These are phyloP conservation scores for Phenacoccus solenopsis DNA, from an alignment of 1,140 invertebrate genomes.

Conservation along the genomic window DNA sequence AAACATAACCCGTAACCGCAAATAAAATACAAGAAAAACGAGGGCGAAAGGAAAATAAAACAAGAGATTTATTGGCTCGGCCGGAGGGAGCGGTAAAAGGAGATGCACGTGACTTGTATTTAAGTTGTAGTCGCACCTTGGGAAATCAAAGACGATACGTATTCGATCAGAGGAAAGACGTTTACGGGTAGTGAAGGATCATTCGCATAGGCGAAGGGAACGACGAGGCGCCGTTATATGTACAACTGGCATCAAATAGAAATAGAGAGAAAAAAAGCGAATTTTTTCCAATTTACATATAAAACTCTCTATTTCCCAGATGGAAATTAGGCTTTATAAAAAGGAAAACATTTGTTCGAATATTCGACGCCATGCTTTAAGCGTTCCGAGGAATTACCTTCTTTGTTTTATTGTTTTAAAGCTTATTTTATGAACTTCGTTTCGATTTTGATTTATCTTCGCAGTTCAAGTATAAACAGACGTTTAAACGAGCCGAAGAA, in stretches of 20 bases:
- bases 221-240: neutral
- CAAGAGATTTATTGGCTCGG: neutral
- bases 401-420: neutral
- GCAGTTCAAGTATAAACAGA: neutral
- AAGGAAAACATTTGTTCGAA: neutral
- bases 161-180: slow-evolving; percentile 13
- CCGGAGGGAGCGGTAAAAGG: slow-evolving; percentile 7
- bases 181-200: neutral
- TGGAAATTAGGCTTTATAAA: slow-evolving; percentile 13
- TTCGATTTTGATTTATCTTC: neutral
- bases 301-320: slow-evolving; percentile 14
- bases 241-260: neutral
- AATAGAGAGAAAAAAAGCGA: neutral
- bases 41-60: slow-evolving; percentile 8
- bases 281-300: slow-evolving; percentile 6
- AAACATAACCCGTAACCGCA: neutral
- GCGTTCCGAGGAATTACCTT: neutral
- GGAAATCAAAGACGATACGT: slow-evolving; percentile 17
- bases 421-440: neutral
- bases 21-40: neutral
- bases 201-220: neutral
- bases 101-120: slow-evolving; percentile 17
- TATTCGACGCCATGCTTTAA: neutral
- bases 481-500: neutral
- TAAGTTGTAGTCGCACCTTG: slow-evolving; percentile 13